phyloP scores from a whole-genome alignment of 30 jellyfish, hydroid and myxozoan genomes.

The Chrysaora quinquecirrha region DNA sequence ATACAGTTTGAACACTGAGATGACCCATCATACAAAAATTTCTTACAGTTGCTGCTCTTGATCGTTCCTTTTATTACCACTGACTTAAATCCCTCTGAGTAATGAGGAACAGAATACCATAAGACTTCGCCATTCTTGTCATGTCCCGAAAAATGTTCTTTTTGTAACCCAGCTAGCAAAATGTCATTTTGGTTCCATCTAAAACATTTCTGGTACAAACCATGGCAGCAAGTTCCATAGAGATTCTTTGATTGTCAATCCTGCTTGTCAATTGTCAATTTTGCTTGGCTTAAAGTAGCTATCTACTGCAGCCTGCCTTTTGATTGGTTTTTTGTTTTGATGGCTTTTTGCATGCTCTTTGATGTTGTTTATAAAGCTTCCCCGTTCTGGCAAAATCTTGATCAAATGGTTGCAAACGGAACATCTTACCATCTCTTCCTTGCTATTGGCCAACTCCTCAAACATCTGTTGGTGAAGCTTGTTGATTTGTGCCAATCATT shows the following conservation, averaged over 20 bases:
- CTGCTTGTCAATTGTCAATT: constrained; percentile 3
- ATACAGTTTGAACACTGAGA: background rate
- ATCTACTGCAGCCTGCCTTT: constrained; percentile 22
- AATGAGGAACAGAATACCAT: background rate
- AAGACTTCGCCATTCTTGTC: background rate
- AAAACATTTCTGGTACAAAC: constrained; percentile 20
- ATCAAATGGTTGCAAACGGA: constrained; percentile 10
- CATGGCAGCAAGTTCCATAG: constrained; percentile 38
- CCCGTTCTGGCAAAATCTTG: background rate
- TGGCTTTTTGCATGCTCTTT: constrained; percentile 1
- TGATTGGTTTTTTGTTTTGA: background rate
- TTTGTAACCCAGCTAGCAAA: constrained; percentile 2
- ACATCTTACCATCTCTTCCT: constrained; percentile 35
- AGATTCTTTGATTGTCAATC: constrained; percentile 26
- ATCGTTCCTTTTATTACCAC: background rate
- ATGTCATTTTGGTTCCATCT: constrained; percentile 18
- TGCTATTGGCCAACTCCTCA: constrained; percentile 34
- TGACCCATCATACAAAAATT: background rate
- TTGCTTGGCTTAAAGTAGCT: constrained; percentile 21
- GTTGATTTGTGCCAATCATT: constrained; percentile 18
- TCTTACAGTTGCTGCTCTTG: background rate
- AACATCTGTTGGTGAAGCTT: constrained; percentile 8
- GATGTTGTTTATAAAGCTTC: background rate
- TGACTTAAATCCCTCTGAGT: background rate
- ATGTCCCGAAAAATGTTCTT: background rate